Conservation (phyloP, 1,140 invertebrate species). For the Solen grandis region DNA sequence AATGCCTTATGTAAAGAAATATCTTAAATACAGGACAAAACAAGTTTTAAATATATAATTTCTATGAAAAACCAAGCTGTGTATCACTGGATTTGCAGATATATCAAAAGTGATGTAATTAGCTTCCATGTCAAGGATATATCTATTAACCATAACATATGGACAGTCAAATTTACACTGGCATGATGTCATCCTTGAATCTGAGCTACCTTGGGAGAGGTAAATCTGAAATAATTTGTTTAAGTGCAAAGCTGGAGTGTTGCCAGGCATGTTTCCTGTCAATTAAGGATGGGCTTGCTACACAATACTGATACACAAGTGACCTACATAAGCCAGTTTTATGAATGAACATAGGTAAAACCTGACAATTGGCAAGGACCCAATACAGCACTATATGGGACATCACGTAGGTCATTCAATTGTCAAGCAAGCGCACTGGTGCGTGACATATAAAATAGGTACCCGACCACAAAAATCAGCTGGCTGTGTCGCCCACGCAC, state of each 20-base stretch:
- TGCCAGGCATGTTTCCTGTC: constrained; percentile 4
- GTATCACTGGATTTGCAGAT: no score
- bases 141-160: no score
- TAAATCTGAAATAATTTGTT: no score
- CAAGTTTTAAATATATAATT: no score
- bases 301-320: constrained; percentile 2
- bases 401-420: constrained; percentile 45
- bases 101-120: no score
- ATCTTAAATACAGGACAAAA: no score
- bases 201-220: no score
- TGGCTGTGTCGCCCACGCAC: constrained; percentile 41
- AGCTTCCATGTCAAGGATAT: no score
- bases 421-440: constrained; percentile 23
- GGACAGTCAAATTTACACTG: no score
- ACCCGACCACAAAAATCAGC: constrained; percentile 52
- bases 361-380: constrained; percentile 46
- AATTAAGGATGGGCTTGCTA: constrained; percentile 12
- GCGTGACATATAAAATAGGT: constrained; percentile 1
- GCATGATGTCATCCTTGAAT: no score
- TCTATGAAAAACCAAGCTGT: no score
- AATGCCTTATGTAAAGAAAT: no score
- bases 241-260: neutral
- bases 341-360: constrained; percentile 49
- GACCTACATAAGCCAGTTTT: constrained; percentile 26
- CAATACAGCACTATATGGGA: constrained; percentile 37